A percentile compares a stretch with the other conserved stretches of the same genome.
These are phyloP conservation scores for Notocelia uddmanniana DNA, from an alignment of 2,888 invertebrate genomes.

Conservation along the genomic window DNA sequence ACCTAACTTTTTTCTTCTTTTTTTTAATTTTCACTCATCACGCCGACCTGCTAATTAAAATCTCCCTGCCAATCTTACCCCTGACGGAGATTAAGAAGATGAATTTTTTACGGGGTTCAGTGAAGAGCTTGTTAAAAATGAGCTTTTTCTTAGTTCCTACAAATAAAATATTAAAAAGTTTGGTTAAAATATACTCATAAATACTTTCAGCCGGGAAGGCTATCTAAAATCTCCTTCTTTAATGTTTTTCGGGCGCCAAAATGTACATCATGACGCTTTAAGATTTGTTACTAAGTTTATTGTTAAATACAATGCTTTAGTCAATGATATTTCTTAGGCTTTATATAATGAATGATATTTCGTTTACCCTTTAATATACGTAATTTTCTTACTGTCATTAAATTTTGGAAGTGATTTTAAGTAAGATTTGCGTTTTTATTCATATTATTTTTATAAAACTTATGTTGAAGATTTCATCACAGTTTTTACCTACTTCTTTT, in stretches of 20 bases:
- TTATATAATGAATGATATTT: no score
- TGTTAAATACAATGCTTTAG: no score
- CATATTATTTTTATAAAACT: no score
- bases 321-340: no score
- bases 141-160: conserved; percentile 13
- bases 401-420: no score
- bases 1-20: conserved; percentile 47
- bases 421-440: no score
- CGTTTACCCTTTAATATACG: no score
- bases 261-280: background rate
- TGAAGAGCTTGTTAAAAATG: conserved; percentile 14
- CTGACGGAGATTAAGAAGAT: conserved; percentile 48
- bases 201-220: background rate
- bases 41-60: conserved; percentile 52
- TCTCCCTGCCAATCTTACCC: conserved; percentile 47
- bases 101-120: conserved; percentile 39
- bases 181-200: background rate
- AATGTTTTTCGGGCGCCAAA: background rate
- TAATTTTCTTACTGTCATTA: no score
- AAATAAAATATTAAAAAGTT: conserved; percentile 23
- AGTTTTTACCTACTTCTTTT: no score
- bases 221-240: background rate
- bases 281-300: background rate
- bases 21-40: conserved; percentile 55
- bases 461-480: no score